These are phyloP conservation scores for Sebastes trivittatus DNA, from an alignment of 2,797 vertebrate genomes.

Conservation along the genomic window DNA sequence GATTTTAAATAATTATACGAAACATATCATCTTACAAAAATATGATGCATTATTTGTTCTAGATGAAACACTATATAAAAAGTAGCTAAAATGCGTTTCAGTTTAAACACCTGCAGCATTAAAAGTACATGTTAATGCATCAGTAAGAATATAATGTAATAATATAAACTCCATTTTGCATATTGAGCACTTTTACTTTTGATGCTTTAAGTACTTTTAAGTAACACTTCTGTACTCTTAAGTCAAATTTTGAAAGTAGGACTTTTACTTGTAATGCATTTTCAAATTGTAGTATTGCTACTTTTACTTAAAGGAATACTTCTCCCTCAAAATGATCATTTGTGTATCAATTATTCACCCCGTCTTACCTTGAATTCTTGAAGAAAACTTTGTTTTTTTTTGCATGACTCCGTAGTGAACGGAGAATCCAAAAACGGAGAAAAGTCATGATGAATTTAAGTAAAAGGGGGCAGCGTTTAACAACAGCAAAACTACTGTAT, in stretches of 20 bases:
- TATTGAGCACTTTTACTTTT: not conserved
- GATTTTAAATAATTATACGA: not conserved
- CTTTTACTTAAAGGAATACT: not conserved
- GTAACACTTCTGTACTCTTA: not conserved
- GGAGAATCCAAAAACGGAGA: too few relatives aligned
- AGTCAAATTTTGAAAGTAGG: not conserved
- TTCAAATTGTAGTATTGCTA: not conserved
- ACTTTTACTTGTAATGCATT: not conserved
- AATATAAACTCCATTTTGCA: not conserved
- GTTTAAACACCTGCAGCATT: not conserved
- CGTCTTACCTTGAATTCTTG: too few relatives aligned
- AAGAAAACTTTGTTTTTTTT: too few relatives aligned
- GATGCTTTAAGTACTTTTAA: not conserved
- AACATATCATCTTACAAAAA: not conserved
- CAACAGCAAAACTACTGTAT: too few relatives aligned
- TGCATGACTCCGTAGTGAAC: too few relatives aligned
- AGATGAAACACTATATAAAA: too few relatives aligned
- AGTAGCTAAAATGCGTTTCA: not conserved
- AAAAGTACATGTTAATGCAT: not conserved
- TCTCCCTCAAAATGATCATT: too few relatives aligned
- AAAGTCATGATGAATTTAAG: too few relatives aligned
- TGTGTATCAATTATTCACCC: too few relatives aligned
- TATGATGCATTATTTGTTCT: not conserved
- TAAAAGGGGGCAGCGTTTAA: too few relatives aligned
- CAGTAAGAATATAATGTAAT: not conserved